These are phyloP conservation scores for Neoarius graeffei DNA, from an alignment of 2,113 vertebrate genomes.

Conservation along the genomic window DNA sequence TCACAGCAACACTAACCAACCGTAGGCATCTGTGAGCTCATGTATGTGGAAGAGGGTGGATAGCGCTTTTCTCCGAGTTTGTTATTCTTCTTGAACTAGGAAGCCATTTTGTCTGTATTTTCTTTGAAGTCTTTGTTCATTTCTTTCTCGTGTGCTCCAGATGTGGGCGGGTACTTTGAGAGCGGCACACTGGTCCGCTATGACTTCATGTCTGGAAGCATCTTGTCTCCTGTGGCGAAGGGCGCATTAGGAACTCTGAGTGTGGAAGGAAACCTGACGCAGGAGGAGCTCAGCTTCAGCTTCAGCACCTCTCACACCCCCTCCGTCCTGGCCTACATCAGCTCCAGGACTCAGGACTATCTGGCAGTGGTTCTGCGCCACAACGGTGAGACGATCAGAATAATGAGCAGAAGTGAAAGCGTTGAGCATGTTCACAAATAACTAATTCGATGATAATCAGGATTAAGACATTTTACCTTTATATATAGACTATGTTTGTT, in stretches of 20 bases:
- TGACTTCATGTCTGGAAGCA: conserved; percentile 77
- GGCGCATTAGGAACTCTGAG: conserved; percentile 24
- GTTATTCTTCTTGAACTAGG: not conserved
- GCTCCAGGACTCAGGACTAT: conserved; percentile 88
- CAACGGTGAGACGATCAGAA: conserved; percentile 75
- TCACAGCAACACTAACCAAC: not conserved
- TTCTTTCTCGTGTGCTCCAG: conserved; percentile 60
- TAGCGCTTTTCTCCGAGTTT: not conserved
- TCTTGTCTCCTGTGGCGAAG: conserved; percentile 57
- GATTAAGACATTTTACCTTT: not conserved
- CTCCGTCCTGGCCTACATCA: conserved; percentile 89
- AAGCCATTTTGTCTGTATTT: not conserved
- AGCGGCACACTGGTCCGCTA: conserved; percentile 91
- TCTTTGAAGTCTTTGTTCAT: not conserved
- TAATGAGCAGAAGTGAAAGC: not conserved
- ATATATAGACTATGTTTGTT: not conserved
- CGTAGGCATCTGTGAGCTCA: not conserved
- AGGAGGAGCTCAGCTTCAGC: conserved; percentile 87
- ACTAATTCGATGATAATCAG: not conserved
- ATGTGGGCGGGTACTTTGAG: conserved; percentile 96
- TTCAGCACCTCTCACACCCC: conserved; percentile 92
- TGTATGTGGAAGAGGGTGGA: not conserved
- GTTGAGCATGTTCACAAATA: not conserved
- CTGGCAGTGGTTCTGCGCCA: conserved; percentile 87
- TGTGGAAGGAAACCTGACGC: conserved; percentile 69